These are phyloP conservation scores for Rhagonycha lutea DNA, from an alignment of 2,888 invertebrate species.

Conservation along the genomic window DNA sequence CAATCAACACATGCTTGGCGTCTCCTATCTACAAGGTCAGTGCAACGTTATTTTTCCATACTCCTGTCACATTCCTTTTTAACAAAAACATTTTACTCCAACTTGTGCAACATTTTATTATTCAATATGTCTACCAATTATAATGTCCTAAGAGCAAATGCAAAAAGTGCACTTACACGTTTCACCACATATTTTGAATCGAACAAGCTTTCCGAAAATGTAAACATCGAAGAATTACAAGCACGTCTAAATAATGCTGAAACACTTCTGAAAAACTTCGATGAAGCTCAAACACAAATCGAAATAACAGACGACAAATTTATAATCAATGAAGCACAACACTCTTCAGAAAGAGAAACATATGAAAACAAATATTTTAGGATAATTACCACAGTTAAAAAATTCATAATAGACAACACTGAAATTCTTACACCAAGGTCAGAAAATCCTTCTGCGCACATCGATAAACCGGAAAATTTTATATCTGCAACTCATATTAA, in stretches of 20 bases:
- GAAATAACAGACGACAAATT: background rate
- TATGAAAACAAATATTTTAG: background rate
- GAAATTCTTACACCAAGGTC: too few species aligned
- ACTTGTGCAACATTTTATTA: background rate
- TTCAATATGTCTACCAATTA: background rate
- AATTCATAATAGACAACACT: background rate
- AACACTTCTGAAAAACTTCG: background rate
- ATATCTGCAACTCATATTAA: too few species aligned
- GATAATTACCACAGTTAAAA: background rate
- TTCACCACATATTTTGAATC: background rate
- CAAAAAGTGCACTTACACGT: background rate
- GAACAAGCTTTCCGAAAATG: background rate
- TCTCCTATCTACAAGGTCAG: too few species aligned
- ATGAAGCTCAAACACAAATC: background rate
- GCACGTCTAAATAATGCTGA: background rate
- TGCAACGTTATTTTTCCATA: too few species aligned
- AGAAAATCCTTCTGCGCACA: too few species aligned
- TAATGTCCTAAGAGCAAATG: background rate
- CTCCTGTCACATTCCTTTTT: too few species aligned
- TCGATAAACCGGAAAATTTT: too few species aligned
- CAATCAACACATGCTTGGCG: too few species aligned
- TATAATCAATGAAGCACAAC: background rate
- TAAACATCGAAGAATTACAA: background rate
- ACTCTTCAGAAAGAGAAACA: background rate
- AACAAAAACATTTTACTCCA: too few species aligned